A percentile compares a stretch with the other conserved stretches of the same genome.
These are phyloP conservation scores for Nasua narica DNA, from an alignment of 2,797 vertebrate species.

Conservation along the genomic window DNA sequence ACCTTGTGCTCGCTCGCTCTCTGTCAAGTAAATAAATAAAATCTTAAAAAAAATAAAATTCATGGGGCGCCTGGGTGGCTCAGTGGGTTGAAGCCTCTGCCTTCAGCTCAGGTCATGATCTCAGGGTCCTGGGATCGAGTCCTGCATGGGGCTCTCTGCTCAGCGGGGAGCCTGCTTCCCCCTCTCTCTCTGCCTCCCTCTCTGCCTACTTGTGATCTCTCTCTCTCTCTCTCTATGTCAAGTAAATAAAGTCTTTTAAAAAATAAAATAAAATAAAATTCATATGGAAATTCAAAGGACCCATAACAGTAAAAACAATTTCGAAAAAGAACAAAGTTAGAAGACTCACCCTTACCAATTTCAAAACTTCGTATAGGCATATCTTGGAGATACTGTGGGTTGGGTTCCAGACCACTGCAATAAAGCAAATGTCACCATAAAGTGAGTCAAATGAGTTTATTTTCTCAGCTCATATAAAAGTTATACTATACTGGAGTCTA, in stretches of 20 bases:
- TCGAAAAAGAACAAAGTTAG: neutral
- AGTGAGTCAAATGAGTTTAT: neutral
- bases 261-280: neutral
- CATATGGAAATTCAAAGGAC: neutral
- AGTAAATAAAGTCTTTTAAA: too few relatives aligned
- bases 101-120: too few relatives aligned
- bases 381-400: neutral
- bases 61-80: too few relatives aligned
- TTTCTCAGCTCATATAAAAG: neutral
- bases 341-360: neutral
- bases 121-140: too few relatives aligned
- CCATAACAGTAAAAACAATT: neutral
- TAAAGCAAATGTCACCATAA: neutral
- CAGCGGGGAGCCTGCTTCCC: too few relatives aligned
- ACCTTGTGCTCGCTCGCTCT: too few relatives aligned
- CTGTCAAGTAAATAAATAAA: too few relatives aligned
- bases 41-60: neutral
- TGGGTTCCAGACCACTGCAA: neutral
- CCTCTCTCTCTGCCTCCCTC: too few relatives aligned
- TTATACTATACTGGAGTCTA: neutral
- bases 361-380: neutral
- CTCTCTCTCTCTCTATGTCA: too few relatives aligned
- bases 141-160: too few relatives aligned
- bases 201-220: too few relatives aligned
- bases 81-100: too few relatives aligned